Conservation (phyloP, 2,888 invertebrate genomes). For the Diplolepis rosae region DNA sequence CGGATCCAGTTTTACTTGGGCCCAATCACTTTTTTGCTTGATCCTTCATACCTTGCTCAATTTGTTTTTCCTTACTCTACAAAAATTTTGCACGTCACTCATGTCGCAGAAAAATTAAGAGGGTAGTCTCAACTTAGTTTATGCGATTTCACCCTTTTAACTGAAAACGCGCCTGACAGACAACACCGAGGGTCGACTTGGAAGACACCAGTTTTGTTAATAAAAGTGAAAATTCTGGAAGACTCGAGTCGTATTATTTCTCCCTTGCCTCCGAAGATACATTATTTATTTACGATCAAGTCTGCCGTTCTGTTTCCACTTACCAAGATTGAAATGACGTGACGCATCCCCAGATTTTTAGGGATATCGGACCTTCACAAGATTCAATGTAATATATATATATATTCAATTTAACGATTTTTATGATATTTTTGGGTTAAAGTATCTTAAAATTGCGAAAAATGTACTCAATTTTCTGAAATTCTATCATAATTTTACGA, state of each 20-base stretch:
- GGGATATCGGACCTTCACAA: slow-evolving; percentile 41
- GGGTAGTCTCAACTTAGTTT: not conserved
- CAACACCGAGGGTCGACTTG: not conserved
- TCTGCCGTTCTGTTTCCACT: slow-evolving; percentile 51
- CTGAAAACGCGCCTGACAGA: not conserved
- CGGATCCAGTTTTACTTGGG: not conserved
- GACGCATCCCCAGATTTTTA: slow-evolving; percentile 48
- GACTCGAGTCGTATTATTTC: slow-evolving; percentile 33
- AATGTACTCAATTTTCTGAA: too few relatives aligned
- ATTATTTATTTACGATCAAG: slow-evolving; percentile 64
- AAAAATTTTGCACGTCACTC: not conserved
- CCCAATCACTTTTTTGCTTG: too few relatives aligned
- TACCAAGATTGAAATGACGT: slow-evolving; percentile 47
- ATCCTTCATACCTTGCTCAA: not conserved
- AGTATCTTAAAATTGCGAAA: too few relatives aligned
- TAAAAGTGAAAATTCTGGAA: slow-evolving; percentile 38
- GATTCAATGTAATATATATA: too few relatives aligned
- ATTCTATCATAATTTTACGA: too few relatives aligned
- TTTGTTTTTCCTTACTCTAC: not conserved
- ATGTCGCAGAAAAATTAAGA: not conserved
- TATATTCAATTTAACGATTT: too few relatives aligned
- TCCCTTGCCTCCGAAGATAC: slow-evolving; percentile 36
- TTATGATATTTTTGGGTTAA: too few relatives aligned
- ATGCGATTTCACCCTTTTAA: not conserved
- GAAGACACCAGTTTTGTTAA: slow-evolving; percentile 27